Conservation (phyloP, 2,113 vertebrate genomes). For the Tychaedon coryphoeus region DNA sequence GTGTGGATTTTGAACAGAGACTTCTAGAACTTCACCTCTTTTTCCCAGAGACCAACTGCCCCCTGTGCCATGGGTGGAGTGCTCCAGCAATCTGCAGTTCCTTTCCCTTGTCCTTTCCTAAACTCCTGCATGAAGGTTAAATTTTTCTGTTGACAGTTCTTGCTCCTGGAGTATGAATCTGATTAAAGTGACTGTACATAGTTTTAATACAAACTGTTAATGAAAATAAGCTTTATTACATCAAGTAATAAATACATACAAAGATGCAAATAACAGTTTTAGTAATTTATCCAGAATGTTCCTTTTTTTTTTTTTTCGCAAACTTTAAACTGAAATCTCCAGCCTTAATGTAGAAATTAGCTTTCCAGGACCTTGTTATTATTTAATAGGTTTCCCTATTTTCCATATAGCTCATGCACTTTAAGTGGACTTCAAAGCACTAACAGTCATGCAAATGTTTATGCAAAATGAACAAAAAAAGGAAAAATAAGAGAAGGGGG, state of each 20-base stretch:
- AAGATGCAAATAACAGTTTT: slow-evolving; percentile 93
- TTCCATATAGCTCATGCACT: slow-evolving; percentile 87
- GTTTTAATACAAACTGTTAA: slow-evolving; percentile 75
- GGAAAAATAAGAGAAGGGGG: slow-evolving; percentile 4
- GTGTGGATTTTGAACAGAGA: not conserved
- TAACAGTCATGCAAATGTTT: slow-evolving; percentile 79
- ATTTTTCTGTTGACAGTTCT: not conserved
- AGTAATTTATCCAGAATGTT: slow-evolving; percentile 74
- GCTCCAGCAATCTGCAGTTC: not conserved
- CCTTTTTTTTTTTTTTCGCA: slow-evolving; percentile 50
- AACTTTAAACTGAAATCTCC: slow-evolving; percentile 66
- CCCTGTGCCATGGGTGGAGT: not conserved
- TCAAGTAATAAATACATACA: slow-evolving; percentile 99
- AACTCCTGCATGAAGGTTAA: not conserved
- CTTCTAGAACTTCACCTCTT: not conserved
- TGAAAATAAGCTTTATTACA: slow-evolving; percentile 99
- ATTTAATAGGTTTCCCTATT: slow-evolving; percentile 68
- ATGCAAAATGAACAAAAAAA: slow-evolving; percentile 63
- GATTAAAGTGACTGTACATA: slow-evolving; percentile 32
- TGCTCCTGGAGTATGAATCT: not conserved
- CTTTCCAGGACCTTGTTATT: slow-evolving; percentile 43
- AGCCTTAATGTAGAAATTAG: slow-evolving; percentile 58
- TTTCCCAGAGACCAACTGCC: not conserved
- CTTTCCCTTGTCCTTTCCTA: not conserved
- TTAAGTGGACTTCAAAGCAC: slow-evolving; percentile 76